These are phyloP conservation scores for Cyprinodon diabolis DNA, from an alignment of 2,797 vertebrate genomes.

Conservation along the genomic window DNA sequence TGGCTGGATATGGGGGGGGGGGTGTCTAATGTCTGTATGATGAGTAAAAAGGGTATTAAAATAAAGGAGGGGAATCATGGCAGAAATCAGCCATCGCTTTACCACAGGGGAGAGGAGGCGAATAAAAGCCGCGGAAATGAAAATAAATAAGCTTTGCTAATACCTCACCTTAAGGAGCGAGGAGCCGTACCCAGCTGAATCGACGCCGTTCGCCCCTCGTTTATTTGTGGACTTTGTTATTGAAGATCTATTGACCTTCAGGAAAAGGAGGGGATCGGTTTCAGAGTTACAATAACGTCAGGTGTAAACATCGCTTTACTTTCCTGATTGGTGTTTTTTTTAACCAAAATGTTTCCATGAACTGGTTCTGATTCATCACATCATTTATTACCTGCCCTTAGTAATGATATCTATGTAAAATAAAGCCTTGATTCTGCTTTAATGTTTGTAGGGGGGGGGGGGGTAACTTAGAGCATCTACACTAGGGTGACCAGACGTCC, in stretches of 20 bases:
- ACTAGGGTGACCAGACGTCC: too few relatives aligned
- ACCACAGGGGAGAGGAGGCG: constrained; percentile 92
- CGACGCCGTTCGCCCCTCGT: constrained; percentile 77
- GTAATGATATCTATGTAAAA: too few relatives aligned
- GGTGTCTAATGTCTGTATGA: constrained; percentile 96
- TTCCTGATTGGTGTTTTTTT: too few relatives aligned
- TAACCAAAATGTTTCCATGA: too few relatives aligned
- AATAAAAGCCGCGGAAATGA: constrained; percentile 98
- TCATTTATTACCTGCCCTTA: too few relatives aligned
- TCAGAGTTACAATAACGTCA: neutral
- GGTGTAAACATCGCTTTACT: neutral
- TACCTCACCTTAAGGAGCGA: constrained; percentile 97
- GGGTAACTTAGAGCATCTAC: too few relatives aligned
- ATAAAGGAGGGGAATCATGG: constrained; percentile 98
- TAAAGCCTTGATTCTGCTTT: too few relatives aligned
- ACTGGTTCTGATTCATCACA: too few relatives aligned
- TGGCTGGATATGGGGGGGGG: constrained; percentile 61
- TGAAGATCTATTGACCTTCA: constrained; percentile 95
- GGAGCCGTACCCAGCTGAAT: constrained; percentile 84
- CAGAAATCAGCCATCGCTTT: constrained; percentile 91
- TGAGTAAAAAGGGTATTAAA: constrained; percentile 98
- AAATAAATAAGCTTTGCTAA: constrained; percentile 93
- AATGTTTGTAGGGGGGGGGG: too few relatives aligned
- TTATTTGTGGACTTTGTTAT: constrained; percentile 82
- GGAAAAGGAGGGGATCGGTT: constrained; percentile 58